Evolutionary conservation across 2,113 vertebrate genomes (phyloP).

Genomic region (Nipponia nippon): DNA sequence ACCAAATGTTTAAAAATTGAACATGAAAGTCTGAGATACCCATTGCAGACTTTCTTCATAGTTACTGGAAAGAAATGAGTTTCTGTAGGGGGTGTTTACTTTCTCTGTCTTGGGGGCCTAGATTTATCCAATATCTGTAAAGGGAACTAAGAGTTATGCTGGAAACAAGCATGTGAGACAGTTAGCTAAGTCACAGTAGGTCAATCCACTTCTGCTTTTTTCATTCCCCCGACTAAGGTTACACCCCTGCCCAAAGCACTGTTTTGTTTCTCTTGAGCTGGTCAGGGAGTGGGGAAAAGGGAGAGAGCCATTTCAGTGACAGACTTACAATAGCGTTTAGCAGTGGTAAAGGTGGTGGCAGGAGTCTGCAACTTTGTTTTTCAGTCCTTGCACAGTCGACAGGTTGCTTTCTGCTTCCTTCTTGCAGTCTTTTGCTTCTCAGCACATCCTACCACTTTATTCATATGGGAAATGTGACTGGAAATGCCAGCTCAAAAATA

Average conservation of each 20-base stretch:
- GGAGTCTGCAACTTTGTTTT: background rate
- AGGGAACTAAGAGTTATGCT: background rate
- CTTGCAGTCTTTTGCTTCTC: conserved; percentile 1
- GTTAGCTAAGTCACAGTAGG: background rate
- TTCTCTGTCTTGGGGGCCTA: background rate
- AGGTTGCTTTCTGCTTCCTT: conserved; percentile 10
- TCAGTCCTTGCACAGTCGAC: background rate
- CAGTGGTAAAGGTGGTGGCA: background rate
- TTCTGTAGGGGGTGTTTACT: background rate
- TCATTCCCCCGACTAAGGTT: background rate
- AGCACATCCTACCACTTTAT: background rate
- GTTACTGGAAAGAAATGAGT: background rate
- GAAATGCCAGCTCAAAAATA: conserved; percentile 51
- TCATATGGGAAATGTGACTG: conserved; percentile 6
- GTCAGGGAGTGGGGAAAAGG: background rate
- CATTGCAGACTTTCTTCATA: background rate
- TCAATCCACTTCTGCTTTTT: background rate
- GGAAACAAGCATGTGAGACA: background rate
- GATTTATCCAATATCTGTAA: background rate
- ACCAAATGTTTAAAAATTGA: background rate
- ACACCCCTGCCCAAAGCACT: background rate
- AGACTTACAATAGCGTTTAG: background rate
- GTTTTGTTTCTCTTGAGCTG: background rate
- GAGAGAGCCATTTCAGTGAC: background rate
- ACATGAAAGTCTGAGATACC: background rate